Evolutionary conservation across 2,797 vertebrate species (phyloP).

Genomic region (Platalea minor): DNA sequence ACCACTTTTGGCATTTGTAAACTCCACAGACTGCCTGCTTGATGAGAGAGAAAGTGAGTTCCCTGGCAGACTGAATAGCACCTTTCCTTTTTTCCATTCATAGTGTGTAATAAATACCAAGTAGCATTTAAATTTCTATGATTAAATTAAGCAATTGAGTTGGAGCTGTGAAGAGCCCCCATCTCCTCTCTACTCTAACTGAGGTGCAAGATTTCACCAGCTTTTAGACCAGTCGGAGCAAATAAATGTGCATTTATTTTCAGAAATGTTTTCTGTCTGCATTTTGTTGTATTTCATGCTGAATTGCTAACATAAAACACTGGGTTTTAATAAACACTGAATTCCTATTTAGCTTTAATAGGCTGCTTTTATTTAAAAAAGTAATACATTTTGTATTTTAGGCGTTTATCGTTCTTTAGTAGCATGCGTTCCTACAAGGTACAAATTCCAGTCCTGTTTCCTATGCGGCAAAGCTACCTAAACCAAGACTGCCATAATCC

Average conservation of each 20-base stretch:
- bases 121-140: background rate
- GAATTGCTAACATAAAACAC: background rate
- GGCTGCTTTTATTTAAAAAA: slow-evolving; percentile 15
- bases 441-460: background rate
- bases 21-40: background rate
- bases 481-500: background rate
- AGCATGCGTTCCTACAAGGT: background rate
- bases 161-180: background rate
- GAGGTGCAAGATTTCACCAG: background rate
- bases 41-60: background rate
- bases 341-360: slow-evolving; percentile 10
- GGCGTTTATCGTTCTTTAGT: background rate
- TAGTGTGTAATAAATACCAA: background rate
- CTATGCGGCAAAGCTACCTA: background rate
- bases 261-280: background rate
- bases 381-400: background rate
- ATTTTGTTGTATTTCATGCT: background rate
- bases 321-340: slow-evolving; percentile 10
- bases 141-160: background rate
- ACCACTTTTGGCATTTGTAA: background rate
- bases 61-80: background rate
- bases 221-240: background rate
- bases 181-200: background rate
- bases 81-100: background rate
- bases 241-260: background rate